Base-by-base conservation (phyloP, 2,113 vertebrate species). In the Channa maculata region DNA sequence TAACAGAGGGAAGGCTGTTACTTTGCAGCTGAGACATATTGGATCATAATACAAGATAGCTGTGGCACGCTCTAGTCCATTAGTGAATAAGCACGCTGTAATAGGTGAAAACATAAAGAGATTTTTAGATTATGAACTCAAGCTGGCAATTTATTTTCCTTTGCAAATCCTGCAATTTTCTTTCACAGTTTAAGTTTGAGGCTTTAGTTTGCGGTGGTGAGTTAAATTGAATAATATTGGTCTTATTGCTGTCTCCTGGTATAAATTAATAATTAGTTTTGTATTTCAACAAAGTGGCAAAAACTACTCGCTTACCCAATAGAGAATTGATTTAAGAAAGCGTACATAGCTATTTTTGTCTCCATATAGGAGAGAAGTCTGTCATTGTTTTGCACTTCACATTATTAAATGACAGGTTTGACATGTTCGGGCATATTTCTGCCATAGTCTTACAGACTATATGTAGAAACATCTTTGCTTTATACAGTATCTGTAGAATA, bases 41-140 rank as follows among this genome's bases (percentile, higher is more conserved):
- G 41, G 78, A 79, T 82, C 37, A 61, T 65, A 77, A 78, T 49
- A 65, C 38, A 46, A 72, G 66, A 68, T 51, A 49, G 67, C 65
- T 60, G 12, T 44, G 2, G 62, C 12, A 53, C 13, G 1, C 78
- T 48, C 6, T 9, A 15, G 49, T 76, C 71, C 55, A 76, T 88
- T 83, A 74, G 52, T 67, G 73, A 54, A 33, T 48, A 52, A 76
- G 70, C 46, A 57, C n/a, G 2, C 51, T 45, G 11, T 61, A 48
- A 77, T 41, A 75, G 62, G 14, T 75, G 11, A 76, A 72, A 63
- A 15, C 65, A 59, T 38, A 39, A 72, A 70, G 34, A 38, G 5
- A 55, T 70, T 70, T 52, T 57, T 6, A 46, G 36, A 66, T 64
- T 43, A 43, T 58, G 34, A 73, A 49, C 62, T 14, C 8, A 7